Evolutionary conservation across 2,888 invertebrate species (phyloP).

Genomic region (Harmothoe impar): DNA sequence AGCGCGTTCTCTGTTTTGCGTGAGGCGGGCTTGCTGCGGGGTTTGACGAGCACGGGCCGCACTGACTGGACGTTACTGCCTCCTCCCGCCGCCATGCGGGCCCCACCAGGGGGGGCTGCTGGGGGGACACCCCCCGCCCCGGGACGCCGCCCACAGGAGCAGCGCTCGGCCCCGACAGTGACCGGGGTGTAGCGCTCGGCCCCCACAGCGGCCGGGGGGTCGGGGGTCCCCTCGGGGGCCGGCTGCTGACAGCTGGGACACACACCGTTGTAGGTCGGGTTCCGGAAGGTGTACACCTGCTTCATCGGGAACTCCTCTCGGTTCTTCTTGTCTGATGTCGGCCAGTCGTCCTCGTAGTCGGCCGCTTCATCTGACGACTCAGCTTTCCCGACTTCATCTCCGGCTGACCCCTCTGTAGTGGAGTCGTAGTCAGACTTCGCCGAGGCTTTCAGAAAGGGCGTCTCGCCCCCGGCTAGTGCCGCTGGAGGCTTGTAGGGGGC

Average conservation of each 20-base stretch:
- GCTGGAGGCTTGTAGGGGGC: not conserved
- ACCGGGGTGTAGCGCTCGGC: not conserved
- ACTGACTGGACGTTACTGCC: not conserved
- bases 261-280: constrained; percentile 34
- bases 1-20: constrained; percentile 81
- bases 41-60: not conserved
- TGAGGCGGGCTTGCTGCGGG: not conserved
- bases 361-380: constrained; percentile 18
- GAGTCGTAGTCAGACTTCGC: not conserved
- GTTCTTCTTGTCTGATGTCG: constrained; percentile 36
- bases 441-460: constrained; percentile 18
- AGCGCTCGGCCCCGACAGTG: not conserved
- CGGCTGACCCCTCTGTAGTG: constrained; percentile 16
- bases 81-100: not conserved
- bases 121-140: not conserved
- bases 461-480: constrained; percentile 55
- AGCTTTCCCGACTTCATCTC: constrained; percentile 9
- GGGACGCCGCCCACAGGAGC: not conserved
- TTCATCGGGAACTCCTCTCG: constrained; percentile 50
- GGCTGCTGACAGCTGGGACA: constrained; percentile 27
- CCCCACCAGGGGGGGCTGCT: not conserved
- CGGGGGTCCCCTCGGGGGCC: not conserved
- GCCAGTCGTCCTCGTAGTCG: constrained; percentile 66
- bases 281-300: constrained; percentile 56
- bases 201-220: not conserved